Evolutionary conservation across 2,113 vertebrate species (phyloP).

Genomic region (Callaeas wilsoni): DNA sequence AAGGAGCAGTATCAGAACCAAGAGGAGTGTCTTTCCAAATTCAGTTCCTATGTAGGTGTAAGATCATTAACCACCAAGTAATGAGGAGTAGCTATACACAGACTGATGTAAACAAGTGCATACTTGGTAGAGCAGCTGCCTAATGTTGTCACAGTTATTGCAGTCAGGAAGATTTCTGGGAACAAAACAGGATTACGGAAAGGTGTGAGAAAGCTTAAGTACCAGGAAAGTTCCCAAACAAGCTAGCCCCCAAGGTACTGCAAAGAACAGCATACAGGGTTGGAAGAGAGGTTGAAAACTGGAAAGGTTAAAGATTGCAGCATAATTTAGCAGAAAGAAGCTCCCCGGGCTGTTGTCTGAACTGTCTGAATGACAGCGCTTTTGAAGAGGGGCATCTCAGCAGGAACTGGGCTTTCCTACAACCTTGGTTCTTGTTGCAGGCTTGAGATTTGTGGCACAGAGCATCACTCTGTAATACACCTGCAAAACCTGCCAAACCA

Average conservation of each 20-base stretch:
- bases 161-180: background rate
- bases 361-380: background rate
- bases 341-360: background rate
- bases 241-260: background rate
- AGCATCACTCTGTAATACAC: background rate
- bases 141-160: background rate
- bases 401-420: background rate
- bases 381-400: background rate
- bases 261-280: rapidly evolving
- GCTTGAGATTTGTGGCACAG: background rate
- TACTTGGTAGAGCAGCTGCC: background rate
- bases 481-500: background rate
- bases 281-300: background rate
- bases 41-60: background rate
- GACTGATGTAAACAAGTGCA: background rate
- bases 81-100: background rate
- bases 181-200: background rate
- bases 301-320: background rate
- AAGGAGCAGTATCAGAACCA: background rate
- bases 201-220: background rate
- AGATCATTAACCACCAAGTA: background rate
- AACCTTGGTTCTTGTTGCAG: background rate
- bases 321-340: background rate
- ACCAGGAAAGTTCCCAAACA: background rate
- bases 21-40: background rate